These are phyloP conservation scores for Danaus chrysippus DNA, from an alignment of 2,888 invertebrate species.

Conservation along the genomic window DNA sequence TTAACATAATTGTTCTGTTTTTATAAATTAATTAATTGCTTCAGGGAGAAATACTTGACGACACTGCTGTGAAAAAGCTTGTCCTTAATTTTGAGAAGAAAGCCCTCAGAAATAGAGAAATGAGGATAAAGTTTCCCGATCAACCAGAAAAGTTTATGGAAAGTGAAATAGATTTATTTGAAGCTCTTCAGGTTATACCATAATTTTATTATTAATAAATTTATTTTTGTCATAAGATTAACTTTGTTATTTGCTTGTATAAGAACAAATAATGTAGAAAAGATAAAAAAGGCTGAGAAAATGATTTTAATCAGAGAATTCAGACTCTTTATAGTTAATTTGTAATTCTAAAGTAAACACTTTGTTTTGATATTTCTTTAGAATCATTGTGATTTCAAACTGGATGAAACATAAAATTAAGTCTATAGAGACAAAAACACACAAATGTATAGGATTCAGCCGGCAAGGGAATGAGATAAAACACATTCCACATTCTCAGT, in stretches of 20 bases:
- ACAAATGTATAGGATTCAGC: too few relatives aligned
- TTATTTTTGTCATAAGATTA: neutral
- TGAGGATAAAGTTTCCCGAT: constrained; percentile 98
- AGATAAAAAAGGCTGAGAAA: neutral
- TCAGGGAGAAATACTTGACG: constrained; percentile 92
- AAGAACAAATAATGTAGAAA: neutral
- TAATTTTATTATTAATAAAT: too few relatives aligned
- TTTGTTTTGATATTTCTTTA: neutral
- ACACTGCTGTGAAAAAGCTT: constrained; percentile 91
- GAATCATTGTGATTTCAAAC: too few relatives aligned
- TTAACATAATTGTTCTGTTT: too few relatives aligned
- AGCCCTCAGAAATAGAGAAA: constrained; percentile 95
- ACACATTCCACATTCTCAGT: too few relatives aligned
- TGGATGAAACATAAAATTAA: too few relatives aligned
- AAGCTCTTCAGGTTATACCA: constrained; percentile 84
- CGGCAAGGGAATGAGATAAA: too few relatives aligned
- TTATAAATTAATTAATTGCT: constrained; percentile 31
- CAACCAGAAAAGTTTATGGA: constrained; percentile 99
- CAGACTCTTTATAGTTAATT: neutral
- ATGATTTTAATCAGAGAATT: neutral
- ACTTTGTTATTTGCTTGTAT: neutral
- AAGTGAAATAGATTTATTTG: constrained; percentile 96
- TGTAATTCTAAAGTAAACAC: neutral
- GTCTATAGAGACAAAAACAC: too few relatives aligned
- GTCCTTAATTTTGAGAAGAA: constrained; percentile 96